Evolutionary conservation across 1,140 invertebrate species (phyloP).

Genomic region (Ctenoplectra terminalis): DNA sequence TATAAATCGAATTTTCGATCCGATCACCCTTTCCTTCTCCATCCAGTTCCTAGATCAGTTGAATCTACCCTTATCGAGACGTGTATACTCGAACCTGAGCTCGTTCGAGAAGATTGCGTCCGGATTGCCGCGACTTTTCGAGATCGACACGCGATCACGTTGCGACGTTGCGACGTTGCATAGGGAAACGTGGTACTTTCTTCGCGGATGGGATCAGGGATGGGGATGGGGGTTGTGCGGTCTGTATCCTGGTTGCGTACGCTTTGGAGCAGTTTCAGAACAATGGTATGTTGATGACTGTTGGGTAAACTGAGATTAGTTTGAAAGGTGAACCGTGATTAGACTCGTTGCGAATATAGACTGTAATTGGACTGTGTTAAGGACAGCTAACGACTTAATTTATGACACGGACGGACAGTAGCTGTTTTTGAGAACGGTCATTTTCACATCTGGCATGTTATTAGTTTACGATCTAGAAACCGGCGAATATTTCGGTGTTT

Average conservation of each 20-base stretch:
- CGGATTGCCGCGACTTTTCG: background rate
- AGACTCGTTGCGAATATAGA: too few relatives aligned
- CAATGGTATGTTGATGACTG: background rate
- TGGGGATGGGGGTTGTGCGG: too few relatives aligned
- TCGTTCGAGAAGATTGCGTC: constrained; percentile 29
- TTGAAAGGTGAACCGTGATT: too few relatives aligned
- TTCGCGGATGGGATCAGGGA: background rate
- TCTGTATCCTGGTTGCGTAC: background rate
- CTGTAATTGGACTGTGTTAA: too few relatives aligned
- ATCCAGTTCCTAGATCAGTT: background rate
- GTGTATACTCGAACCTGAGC: background rate
- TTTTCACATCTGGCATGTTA: too few relatives aligned
- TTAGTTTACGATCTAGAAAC: too few relatives aligned
- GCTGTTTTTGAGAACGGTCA: too few relatives aligned
- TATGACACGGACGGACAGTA: too few relatives aligned
- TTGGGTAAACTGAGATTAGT: too few relatives aligned
- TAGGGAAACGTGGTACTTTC: background rate
- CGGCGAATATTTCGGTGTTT: too few relatives aligned
- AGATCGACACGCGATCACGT: constrained; percentile 4
- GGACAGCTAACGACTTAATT: too few relatives aligned
- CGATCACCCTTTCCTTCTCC: background rate
- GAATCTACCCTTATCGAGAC: background rate
- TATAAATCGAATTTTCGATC: constrained; percentile 35
- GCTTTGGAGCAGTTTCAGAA: too few relatives aligned
- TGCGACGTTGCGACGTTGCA: background rate